These are phyloP conservation scores for Temnothorax unifasciatus DNA, from an alignment of 2,888 invertebrate genomes.

Conservation along the genomic window DNA sequence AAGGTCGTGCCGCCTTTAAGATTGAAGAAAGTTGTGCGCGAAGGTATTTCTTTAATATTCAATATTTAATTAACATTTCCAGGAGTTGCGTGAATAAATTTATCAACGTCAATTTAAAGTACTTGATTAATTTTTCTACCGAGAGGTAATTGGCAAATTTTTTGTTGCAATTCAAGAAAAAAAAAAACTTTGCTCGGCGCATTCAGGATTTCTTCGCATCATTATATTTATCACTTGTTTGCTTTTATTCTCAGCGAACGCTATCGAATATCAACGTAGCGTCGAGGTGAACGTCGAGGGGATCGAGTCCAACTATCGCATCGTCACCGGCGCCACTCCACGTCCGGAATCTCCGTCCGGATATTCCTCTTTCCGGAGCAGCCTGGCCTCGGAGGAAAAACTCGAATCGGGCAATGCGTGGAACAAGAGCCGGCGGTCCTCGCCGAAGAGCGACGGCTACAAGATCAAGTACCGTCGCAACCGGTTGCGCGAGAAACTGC, in stretches of 20 bases:
- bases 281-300: slow-evolving; percentile 7
- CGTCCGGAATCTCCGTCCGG: slow-evolving; percentile 34
- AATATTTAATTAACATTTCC: not conserved
- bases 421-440: slow-evolving; percentile 16
- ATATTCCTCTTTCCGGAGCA: slow-evolving; percentile 40
- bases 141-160: not conserved
- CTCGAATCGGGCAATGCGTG: not conserved
- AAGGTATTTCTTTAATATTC: slow-evolving; percentile 40
- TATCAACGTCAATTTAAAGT: not conserved
- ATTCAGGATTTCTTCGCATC: not conserved
- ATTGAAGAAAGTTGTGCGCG: slow-evolving; percentile 78
- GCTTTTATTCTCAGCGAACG: slow-evolving; percentile 1
- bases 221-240: not conserved
- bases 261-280: slow-evolving; percentile 8
- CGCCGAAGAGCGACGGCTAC: slow-evolving; percentile 63
- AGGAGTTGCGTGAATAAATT: not conserved
- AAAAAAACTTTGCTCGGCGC: not conserved
- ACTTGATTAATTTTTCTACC: not conserved
- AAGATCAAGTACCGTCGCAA: slow-evolving; percentile 74
- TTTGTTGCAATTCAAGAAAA: not conserved
- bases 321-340: slow-evolving; percentile 75
- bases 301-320: slow-evolving; percentile 76
- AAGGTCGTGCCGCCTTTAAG: slow-evolving; percentile 82
- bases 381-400: slow-evolving; percentile 3
- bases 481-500: slow-evolving; percentile 73